A percentile compares a stretch with the other conserved stretches of the same genome.
Conservation (phyloP, 2,113 vertebrate genomes). For the Tringa solitaria region DNA sequence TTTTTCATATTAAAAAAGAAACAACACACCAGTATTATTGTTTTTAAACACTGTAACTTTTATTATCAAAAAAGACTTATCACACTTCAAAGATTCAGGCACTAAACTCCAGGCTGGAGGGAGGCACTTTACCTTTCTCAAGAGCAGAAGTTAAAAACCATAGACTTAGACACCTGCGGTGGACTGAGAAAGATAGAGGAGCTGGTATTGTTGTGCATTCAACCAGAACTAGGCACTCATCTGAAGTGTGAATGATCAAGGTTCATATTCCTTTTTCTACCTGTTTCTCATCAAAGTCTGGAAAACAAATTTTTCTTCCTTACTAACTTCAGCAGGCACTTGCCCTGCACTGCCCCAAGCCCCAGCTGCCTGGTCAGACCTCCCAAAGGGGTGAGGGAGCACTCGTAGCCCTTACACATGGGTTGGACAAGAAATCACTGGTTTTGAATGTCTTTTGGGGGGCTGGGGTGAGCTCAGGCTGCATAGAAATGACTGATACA, state of each 20-base stretch:
- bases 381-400: accelerated
- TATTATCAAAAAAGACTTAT: not conserved
- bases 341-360: accelerated
- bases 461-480: not conserved
- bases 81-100: not conserved
- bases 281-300: not conserved
- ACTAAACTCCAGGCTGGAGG: not conserved
- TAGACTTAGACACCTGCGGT: not conserved
- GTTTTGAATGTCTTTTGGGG: not conserved
- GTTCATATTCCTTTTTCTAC: not conserved
- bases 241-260: not conserved
- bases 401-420: accelerated
- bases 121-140: not conserved
- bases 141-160: not conserved
- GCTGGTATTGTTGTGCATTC: accelerated
- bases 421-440: not conserved
- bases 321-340: not conserved
- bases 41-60: not conserved
- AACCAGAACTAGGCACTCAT: not conserved
- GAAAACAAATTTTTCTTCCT: not conserved
- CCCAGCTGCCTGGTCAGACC: accelerated
- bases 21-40: not conserved
- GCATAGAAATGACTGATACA: too few species aligned
- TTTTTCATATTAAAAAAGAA: not conserved
- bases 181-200: not conserved